Evolutionary conservation across 2,113 vertebrate genomes (phyloP).

Genomic region (Barnardius zonarius): DNA sequence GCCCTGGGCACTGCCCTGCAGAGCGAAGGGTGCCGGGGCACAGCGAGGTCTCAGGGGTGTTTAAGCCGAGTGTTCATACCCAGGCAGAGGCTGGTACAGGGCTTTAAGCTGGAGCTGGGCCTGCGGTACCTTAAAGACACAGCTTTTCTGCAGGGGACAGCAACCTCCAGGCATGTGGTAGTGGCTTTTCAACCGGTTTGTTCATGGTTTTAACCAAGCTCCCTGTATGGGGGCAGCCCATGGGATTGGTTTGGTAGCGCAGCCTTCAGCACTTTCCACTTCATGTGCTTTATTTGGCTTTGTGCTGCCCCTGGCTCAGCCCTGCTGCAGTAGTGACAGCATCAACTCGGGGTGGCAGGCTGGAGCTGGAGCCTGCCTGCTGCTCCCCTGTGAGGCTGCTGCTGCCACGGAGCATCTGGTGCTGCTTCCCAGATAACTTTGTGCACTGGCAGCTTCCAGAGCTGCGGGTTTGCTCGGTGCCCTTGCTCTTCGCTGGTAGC

Average conservation of each 20-base stretch:
- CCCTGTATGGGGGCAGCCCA: too few species aligned
- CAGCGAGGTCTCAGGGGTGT: fast-evolving
- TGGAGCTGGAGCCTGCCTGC: not conserved
- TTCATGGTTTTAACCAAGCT: fast-evolving
- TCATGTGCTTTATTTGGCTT: not conserved
- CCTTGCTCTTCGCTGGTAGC: not conserved
- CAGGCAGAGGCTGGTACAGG: not conserved
- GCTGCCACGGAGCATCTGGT: not conserved
- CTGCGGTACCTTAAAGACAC: not conserved
- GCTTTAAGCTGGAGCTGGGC: not conserved
- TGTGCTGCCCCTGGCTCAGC: not conserved
- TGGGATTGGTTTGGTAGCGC: not conserved
- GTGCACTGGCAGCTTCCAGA: fast-evolving
- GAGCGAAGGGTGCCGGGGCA: not conserved
- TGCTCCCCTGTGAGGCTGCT: not conserved
- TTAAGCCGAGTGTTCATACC: not conserved
- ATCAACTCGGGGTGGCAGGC: not conserved
- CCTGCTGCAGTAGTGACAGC: not conserved
- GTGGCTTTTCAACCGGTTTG: not conserved
- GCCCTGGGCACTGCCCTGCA: too few species aligned
- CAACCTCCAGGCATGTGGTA: not conserved
- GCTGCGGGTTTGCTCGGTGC: fast-evolving
- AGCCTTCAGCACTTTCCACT: not conserved
- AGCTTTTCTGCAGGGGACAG: not conserved
- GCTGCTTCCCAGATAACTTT: not conserved